Evolutionary conservation across 1,140 invertebrate species (phyloP), one percentile per base, ranked within the genome.

Genomic region (Drosophila lini): DNA sequence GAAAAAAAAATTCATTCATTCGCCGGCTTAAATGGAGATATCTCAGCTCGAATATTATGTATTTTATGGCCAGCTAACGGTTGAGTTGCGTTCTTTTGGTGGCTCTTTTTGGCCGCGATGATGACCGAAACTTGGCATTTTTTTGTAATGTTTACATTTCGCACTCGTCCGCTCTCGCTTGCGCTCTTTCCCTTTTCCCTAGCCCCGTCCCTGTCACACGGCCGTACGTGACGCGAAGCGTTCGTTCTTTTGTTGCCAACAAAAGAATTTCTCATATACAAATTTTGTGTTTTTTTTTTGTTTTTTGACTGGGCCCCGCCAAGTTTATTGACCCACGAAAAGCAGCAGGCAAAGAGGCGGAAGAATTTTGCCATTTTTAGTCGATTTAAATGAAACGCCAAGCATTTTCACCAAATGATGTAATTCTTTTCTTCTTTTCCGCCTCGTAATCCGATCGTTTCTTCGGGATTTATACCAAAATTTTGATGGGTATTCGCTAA

Each of bases 141-240:
- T 69, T 84, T 65, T 88, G 84, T 88, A 88, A 88, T 89, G 84
- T 88, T 88, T 88, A 88, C 84, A 88, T 88, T 86, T 86, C 77
- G 80, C 83, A 89, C 71, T 57, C 73, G 28, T 68, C 28, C n/a
- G 3, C 44, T 16, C 45, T 56, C 42, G 36, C 41, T 34, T 63
- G 19, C 22, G n/a, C 36, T 36, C 38, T 40, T 25, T 34, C 15
- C 28, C 61, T 13, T 34, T 31, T 55, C 52, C 36, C 53, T 25
- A 25, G 28, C 41, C 9, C 44, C 36, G 5, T 78, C 64, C 25
- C 52, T 55, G 57, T 74, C 25, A 36, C 55, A 44, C 55, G 48
- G 19, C 44, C 44, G 60, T 38, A 31, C 47, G 57, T 64, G 52
- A 76, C 80, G 68, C 77, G 63, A 78, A 61, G 56, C 80, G 44